Conservation (phyloP, 2,113 vertebrate genomes). For the Nymphicus hollandicus region DNA sequence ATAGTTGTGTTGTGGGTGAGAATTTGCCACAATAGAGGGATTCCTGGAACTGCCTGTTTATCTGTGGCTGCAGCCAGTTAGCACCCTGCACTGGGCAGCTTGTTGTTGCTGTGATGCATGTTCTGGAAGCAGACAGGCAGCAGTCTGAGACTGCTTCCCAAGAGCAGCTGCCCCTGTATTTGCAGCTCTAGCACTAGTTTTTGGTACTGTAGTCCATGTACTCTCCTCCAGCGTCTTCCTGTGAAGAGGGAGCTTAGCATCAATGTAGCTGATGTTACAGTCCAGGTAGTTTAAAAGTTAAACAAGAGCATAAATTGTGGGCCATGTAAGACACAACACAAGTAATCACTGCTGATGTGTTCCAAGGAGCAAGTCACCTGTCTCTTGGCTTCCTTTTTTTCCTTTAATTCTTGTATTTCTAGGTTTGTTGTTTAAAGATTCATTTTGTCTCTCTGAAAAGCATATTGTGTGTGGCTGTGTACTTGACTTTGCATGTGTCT, state of each 20-base stretch:
- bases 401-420: neutral
- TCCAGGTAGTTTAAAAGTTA: neutral
- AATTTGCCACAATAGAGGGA: neutral
- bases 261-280: neutral
- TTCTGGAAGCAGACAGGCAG: neutral
- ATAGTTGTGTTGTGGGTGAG: neutral
- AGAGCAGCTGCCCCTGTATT: neutral
- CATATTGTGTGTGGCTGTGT: neutral
- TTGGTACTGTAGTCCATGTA: neutral
- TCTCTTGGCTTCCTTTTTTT: neutral
- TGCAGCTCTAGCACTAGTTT: neutral
- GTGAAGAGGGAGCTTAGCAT: neutral
- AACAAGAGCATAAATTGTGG: neutral
- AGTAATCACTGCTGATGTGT: neutral
- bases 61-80: neutral
- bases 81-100: neutral
- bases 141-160: neutral
- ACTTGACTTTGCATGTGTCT: neutral
- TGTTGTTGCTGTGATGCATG: fast-evolving
- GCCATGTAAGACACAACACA: neutral
- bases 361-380: neutral
- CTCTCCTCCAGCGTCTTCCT: neutral
- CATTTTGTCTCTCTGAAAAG: neutral
- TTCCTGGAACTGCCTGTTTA: neutral
- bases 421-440: neutral